Percentiles rank a stretch among this genome's conserved stretches.
Conservation (phyloP, 2,113 vertebrate species). For the Phodopus roborovskii region DNA sequence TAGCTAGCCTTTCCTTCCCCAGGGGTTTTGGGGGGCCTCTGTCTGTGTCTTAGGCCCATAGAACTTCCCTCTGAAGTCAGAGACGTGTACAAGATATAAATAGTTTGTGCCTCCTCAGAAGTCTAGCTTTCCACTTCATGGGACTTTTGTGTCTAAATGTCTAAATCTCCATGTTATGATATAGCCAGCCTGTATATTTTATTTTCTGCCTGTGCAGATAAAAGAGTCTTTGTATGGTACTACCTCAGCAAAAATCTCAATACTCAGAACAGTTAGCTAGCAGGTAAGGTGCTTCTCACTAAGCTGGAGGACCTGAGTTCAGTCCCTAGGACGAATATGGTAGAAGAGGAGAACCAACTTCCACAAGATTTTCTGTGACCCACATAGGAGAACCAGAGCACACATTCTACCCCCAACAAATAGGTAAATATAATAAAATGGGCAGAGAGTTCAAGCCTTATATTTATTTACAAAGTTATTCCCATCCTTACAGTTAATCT, state of each 20-base stretch:
- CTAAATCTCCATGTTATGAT: background rate
- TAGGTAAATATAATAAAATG: background rate
- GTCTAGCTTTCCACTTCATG: background rate
- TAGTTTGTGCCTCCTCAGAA: background rate
- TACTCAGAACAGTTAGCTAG: background rate
- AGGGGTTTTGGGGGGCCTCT: too few species aligned
- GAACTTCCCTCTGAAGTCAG: background rate
- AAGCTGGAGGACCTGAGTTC: background rate
- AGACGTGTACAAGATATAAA: background rate
- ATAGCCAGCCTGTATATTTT: background rate
- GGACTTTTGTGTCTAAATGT: background rate
- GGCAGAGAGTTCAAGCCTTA: background rate
- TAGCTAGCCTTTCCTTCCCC: background rate
- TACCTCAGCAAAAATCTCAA: background rate
- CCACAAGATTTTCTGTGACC: background rate
- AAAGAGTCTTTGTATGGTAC: background rate
- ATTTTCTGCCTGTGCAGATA: too few species aligned
- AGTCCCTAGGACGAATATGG: background rate
- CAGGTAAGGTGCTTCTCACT: background rate
- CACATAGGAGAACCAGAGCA: background rate
- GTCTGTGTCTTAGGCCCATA: background rate
- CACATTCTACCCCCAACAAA: background rate
- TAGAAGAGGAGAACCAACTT: background rate
- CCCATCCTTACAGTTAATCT: background rate
- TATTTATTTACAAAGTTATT: too few species aligned